Evolutionary conservation across 1,140 invertebrate genomes (phyloP).

Genomic region (Dendroctonus valens): DNA sequence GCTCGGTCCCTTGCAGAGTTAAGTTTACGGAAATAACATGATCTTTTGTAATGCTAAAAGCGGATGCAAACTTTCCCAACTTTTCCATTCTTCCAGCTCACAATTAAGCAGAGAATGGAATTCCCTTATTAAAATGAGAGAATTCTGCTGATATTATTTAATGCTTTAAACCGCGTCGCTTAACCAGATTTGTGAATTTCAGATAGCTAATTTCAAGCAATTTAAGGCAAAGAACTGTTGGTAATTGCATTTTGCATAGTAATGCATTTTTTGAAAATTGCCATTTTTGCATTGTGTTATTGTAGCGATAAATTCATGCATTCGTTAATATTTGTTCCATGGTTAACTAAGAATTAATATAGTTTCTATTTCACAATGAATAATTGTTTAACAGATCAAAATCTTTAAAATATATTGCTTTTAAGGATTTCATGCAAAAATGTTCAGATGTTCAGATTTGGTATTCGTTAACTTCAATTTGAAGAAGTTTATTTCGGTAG

Average conservation of each 20-base stretch:
- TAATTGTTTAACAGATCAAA: too few species aligned
- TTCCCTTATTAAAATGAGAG: constrained; percentile 14
- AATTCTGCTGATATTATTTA: constrained; percentile 14
- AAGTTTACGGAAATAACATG: constrained; percentile 22
- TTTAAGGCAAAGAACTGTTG: not conserved
- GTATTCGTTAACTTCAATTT: too few species aligned
- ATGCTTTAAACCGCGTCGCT: constrained; percentile 1
- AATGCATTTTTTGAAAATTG: too few species aligned
- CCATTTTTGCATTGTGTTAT: too few species aligned
- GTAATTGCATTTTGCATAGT: not conserved
- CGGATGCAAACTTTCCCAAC: constrained; percentile 17
- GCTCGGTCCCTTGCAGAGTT: not conserved
- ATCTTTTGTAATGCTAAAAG: constrained; percentile 23
- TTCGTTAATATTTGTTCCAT: too few species aligned
- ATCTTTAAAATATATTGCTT: too few species aligned
- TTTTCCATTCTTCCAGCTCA: constrained; percentile 18
- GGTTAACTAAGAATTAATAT: too few species aligned
- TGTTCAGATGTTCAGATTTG: too few species aligned
- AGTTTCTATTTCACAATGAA: too few species aligned
- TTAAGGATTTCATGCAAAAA: too few species aligned
- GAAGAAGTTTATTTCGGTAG: too few species aligned
- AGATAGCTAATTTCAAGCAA: not conserved
- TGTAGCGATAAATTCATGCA: too few species aligned
- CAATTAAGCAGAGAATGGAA: constrained; percentile 20
- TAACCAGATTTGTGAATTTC: not conserved